phyloP scores from a whole-genome alignment of 2,113 vertebrate genomes.

The Equus quagga region DNA sequence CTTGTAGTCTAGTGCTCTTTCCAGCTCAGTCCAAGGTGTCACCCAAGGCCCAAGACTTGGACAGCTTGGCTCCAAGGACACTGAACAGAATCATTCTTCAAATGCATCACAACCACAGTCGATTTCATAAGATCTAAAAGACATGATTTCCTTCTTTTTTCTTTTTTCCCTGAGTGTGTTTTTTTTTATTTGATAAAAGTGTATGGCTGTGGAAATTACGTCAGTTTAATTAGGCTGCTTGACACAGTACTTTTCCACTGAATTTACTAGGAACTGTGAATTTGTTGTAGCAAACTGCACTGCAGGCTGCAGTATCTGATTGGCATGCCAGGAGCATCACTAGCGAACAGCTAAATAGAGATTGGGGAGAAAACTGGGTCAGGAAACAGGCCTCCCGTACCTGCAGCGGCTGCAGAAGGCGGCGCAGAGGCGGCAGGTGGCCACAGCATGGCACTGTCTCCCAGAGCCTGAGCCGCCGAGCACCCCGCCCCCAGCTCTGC shows the following conservation, averaged over 20 bases:
- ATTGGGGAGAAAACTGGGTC: conserved; percentile 89
- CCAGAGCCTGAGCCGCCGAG: conserved; percentile 60
- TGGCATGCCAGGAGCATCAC: conserved; percentile 90
- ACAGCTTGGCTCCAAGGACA: conserved; percentile 40
- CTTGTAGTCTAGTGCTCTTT: not conserved
- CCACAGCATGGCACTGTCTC: conserved; percentile 89
- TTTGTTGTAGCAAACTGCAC: conserved; percentile 88
- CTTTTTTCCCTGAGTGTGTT: not conserved
- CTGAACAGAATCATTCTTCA: conserved; percentile 68
- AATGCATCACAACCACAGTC: conserved; percentile 18
- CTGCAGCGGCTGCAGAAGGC: conserved; percentile 85
- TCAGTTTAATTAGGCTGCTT: conserved; percentile 82
- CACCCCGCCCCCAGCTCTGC: not conserved
- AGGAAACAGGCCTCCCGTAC: conserved; percentile 87
- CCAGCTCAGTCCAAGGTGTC: not conserved
- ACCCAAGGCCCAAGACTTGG: not conserved
- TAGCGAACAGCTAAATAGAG: conserved; percentile 88
- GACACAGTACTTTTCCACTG: conserved; percentile 89
- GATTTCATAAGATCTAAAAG: conserved; percentile 61
- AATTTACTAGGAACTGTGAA: conserved; percentile 83
- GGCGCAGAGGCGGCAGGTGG: conserved; percentile 70
- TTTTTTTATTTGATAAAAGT: conserved; percentile 71
- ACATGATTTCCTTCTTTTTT: conserved; percentile 62
- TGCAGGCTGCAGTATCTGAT: conserved; percentile 90
- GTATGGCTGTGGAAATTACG: conserved; percentile 75